Base-by-base conservation (phyloP, 2,888 invertebrate species). In the Microplitis deprimator region DNA sequence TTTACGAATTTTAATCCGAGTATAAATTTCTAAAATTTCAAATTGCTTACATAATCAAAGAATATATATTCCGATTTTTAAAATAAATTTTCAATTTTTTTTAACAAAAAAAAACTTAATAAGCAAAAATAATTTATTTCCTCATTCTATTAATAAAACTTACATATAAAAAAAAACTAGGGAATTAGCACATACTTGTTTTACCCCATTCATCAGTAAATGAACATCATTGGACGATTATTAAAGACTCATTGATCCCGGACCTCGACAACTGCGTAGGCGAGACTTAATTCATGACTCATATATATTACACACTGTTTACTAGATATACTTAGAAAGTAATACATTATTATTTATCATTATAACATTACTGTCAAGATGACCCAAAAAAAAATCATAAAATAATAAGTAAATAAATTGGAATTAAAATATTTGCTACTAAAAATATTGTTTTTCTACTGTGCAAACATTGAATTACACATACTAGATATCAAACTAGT, bases 111-210 rank as follows among this genome's bases (percentile, higher is more conserved):
- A 29, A 29, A 29, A 29, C 4, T 29, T 29, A 29, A 29, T 29
- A 0, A 29, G 29, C 4, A 29, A 29, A 29, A 29, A 29, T 29
- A 29, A 29, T 29, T 29, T 29, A 0, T 29, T 29, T 29, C 29
- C 29, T 29, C 29, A 0, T 2, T 29, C 29, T 29, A 29, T 29
- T 29, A 29, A 29, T 29, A 29, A 29, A 29, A 29, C 4, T 29
- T 3, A 29, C 3, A 4, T 29, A 29, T 3, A 29, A 29, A 29
- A 29, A 29, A 2, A 29, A 29, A 29, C 29, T 29, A 29, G 29
- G 29, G 10, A 17, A 61, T 61, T 41, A 65, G 10, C 20, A 68
- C 67, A 59, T 61, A 77, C 68, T 77, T 76, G 67, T 73, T 68
- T 39, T 61, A 13, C 8, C 50, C 50, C 50, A 50, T 50, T 50